Percentiles rank a stretch among this genome's conserved stretches.
These are phyloP conservation scores for Chymomyza fuscimana DNA, from an alignment of 2,888 invertebrate genomes.

Conservation along the genomic window DNA sequence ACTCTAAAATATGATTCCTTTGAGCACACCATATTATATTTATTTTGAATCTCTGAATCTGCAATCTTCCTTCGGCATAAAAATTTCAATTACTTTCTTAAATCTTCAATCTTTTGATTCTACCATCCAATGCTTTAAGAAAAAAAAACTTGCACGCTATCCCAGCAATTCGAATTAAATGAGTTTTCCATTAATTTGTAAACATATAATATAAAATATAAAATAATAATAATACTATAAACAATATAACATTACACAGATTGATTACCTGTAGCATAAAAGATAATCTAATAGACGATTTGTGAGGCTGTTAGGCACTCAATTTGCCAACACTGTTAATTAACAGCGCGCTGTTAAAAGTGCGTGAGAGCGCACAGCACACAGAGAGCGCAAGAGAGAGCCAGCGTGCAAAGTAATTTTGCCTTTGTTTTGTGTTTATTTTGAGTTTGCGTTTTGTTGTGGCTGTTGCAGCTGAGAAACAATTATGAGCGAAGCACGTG, in stretches of 20 bases:
- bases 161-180: no score
- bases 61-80: no score
- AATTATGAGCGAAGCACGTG: slow-evolving; percentile 1
- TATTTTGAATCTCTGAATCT: no score
- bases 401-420: not conserved
- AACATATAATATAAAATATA: no score
- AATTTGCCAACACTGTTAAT: not conserved
- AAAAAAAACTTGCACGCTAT: no score
- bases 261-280: not conserved
- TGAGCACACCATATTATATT: no score
- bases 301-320: not conserved
- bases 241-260: not conserved
- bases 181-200: no score
- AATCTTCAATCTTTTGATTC: no score
- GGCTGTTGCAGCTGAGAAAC: not conserved
- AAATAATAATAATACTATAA: no score
- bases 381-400: slow-evolving; percentile 39
- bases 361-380: slow-evolving; percentile 22
- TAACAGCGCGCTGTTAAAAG: slow-evolving; percentile 2
- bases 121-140: no score
- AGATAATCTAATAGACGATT: not conserved
- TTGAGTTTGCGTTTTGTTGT: not conserved
- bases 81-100: no score
- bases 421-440: not conserved
- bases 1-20: no score